phyloP scores from a whole-genome alignment of 1,140 invertebrate species.

The Cepaea nemoralis region DNA sequence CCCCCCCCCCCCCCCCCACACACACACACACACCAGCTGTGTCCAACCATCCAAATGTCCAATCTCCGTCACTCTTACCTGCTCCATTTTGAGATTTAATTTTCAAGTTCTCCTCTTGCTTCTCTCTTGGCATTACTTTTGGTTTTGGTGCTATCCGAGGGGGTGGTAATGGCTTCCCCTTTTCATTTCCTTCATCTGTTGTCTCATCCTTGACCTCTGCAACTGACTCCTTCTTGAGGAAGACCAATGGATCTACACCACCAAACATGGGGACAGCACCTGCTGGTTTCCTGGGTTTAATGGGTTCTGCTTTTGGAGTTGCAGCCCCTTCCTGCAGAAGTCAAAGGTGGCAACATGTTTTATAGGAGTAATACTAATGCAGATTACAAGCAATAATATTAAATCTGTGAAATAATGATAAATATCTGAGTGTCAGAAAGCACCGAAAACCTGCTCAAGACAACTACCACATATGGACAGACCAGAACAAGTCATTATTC shows the following conservation, averaged over 20 bases:
- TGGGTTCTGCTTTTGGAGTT: background rate
- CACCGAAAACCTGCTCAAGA: no score
- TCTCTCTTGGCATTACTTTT: background rate
- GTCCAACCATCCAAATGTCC: no score
- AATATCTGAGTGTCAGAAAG: no score
- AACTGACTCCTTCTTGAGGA: conserved; percentile 53
- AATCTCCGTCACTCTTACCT: no score
- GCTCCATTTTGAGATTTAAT: conserved; percentile 25
- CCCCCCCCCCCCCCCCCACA: no score
- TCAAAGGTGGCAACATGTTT: no score
- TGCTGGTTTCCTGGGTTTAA: conserved; percentile 55
- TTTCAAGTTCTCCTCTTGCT: background rate
- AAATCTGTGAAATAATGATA: no score
- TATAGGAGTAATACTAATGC: no score
- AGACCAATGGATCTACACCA: conserved; percentile 55
- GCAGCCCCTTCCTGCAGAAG: background rate
- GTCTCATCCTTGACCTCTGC: conserved; percentile 12
- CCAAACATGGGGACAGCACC: conserved; percentile 68
- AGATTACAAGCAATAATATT: no score
- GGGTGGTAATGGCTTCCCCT: background rate
- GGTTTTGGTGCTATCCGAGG: background rate
- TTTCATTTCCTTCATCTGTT: conserved; percentile 18
- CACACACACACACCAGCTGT: no score
- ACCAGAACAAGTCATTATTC: no score
- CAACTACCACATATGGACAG: no score